Conservation (phyloP, 2,797 vertebrate species). For the Crocodylus rhombifer region DNA sequence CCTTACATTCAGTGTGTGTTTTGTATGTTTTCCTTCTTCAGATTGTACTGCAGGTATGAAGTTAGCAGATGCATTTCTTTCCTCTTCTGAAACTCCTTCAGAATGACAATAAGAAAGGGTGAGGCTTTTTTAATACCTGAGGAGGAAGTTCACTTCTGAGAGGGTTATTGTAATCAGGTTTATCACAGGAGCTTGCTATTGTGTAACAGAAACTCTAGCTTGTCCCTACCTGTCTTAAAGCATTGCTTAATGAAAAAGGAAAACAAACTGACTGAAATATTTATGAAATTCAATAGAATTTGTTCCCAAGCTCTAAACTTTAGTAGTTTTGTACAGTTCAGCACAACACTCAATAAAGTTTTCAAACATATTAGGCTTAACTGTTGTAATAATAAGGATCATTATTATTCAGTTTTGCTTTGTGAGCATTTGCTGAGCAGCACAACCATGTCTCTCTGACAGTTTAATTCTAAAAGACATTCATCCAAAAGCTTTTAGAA, state of each 20-base stretch:
- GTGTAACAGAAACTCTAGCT: conserved; percentile 88
- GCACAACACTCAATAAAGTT: not conserved
- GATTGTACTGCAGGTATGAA: conserved; percentile 15
- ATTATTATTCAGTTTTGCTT: not conserved
- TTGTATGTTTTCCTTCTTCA: not conserved
- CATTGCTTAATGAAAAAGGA: conserved; percentile 82
- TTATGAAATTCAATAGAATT: conserved; percentile 79
- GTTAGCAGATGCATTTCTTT: conserved; percentile 69
- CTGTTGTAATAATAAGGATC: not conserved
- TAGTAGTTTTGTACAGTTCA: not conserved
- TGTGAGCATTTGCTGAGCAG: not conserved
- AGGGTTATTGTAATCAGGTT: conserved; percentile 83
- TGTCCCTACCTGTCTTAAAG: conserved; percentile 83
- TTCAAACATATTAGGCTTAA: not conserved
- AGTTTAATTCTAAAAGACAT: conserved; percentile 29
- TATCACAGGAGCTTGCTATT: conserved; percentile 83
- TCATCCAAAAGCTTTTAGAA: conserved; percentile 21
- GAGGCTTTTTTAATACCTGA: conserved; percentile 78
- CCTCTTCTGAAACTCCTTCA: conserved; percentile 55
- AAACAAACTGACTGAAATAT: conserved; percentile 79
- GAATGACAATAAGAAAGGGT: conserved; percentile 75
- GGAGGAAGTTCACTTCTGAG: conserved; percentile 83
- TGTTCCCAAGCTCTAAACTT: conserved; percentile 64
- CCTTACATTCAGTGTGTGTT: not conserved
- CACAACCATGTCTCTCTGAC: not conserved